Conservation (phyloP, 2,113 vertebrate genomes). For the Melierax canorus region DNA sequence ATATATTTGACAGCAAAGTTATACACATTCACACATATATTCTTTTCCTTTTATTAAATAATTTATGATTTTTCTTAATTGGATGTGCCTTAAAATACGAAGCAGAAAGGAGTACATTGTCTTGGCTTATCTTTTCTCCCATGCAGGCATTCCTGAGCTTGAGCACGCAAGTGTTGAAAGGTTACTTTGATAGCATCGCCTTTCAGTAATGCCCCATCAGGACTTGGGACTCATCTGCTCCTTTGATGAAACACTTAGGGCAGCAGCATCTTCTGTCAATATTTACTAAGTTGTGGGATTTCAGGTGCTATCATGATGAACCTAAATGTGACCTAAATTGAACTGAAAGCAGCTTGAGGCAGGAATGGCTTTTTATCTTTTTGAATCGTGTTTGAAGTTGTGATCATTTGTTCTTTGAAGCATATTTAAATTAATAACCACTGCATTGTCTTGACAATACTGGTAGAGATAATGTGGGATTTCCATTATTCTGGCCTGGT, state of each 20-base stretch:
- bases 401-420: constrained; percentile 31
- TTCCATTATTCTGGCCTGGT: constrained; percentile 14
- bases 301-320: not conserved
- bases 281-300: constrained; percentile 5
- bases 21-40: not conserved
- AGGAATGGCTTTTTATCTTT: constrained; percentile 48
- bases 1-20: not conserved
- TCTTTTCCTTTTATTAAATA: not conserved
- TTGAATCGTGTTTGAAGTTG: constrained; percentile 26
- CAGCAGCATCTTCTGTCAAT: constrained; percentile 1
- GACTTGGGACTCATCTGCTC: not conserved
- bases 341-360: constrained; percentile 44
- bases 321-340: constrained; percentile 17
- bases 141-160: not conserved
- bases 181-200: not conserved
- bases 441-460: constrained; percentile 35
- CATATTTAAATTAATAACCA: constrained; percentile 52
- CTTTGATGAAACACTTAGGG: constrained; percentile 6
- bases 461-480: constrained; percentile 21
- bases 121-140: not conserved
- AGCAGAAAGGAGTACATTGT: not conserved
- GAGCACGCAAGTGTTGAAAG: constrained; percentile 8
- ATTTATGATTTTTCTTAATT: not conserved
- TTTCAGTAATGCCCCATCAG: not conserved
- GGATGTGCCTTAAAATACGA: not conserved